Conservation (phyloP, 64 coral and sea anemone species). For the Porites australiensis region DNA sequence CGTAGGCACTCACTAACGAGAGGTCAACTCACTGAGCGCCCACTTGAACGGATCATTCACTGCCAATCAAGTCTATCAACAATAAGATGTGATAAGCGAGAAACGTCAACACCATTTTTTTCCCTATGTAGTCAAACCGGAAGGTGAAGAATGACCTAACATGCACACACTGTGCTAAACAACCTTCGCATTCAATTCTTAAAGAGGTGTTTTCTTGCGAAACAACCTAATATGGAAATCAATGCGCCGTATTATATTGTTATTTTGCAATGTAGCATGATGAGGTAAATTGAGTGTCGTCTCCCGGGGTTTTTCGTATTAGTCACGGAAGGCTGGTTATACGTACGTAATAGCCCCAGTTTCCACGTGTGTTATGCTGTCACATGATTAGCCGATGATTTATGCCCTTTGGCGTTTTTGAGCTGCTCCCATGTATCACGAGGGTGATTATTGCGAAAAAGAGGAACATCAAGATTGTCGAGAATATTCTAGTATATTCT, state of each 20-base stretch:
- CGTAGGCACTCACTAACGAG: neutral
- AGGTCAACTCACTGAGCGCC: neutral
- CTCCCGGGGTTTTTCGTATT: slow-evolving; percentile 10
- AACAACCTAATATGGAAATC: neutral
- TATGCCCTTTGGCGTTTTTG: no score
- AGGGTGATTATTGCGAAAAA: neutral
- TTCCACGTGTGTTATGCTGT: no score
- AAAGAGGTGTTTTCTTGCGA: neutral
- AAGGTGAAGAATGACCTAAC: neutral
- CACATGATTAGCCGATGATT: no score
- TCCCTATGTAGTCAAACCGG: neutral
- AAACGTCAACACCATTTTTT: neutral
- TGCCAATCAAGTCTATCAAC: neutral
- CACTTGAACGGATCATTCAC: slow-evolving; percentile 17
- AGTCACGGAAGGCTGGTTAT: slow-evolving; percentile 3
- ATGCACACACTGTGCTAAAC: neutral
- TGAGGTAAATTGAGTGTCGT: neutral
- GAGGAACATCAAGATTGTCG: neutral
- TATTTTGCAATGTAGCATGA: neutral
- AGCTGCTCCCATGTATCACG: neutral
- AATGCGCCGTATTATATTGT: neutral
- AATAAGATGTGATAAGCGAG: neutral
- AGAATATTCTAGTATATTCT: no score
- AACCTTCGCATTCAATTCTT: neutral
- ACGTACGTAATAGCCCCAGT: neutral